Evolutionary conservation across 2,797 vertebrate species (phyloP).

Genomic region (Danio choprae): DNA sequence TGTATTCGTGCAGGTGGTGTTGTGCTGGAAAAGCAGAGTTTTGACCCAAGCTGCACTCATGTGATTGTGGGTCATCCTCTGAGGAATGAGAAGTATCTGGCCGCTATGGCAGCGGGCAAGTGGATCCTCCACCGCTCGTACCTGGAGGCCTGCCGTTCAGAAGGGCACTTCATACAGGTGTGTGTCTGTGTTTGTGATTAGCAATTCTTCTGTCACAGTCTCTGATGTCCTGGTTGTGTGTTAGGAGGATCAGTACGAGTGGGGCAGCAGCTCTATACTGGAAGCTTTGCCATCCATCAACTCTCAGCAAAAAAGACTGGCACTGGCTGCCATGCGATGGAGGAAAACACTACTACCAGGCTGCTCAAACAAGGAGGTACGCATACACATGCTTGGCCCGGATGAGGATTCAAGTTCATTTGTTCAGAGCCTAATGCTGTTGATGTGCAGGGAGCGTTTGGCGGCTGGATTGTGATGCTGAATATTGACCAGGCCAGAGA

Average conservation of each 20-base stretch:
- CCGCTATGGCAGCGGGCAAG: slow-evolving; percentile 95
- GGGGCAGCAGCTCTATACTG: slow-evolving; percentile 91
- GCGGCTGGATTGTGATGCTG: slow-evolving; percentile 95
- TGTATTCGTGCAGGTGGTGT: slow-evolving; percentile 80
- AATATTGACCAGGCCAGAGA: slow-evolving; percentile 93
- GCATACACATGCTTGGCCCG: not conserved
- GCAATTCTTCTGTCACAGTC: not conserved
- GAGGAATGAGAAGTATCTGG: slow-evolving; percentile 96
- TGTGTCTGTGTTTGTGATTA: not conserved
- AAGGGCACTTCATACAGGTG: slow-evolving; percentile 85
- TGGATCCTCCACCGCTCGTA: slow-evolving; percentile 98
- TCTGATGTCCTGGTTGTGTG: not conserved
- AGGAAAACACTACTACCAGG: slow-evolving; percentile 88
- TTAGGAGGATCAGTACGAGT: slow-evolving; percentile 96
- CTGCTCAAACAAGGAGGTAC: slow-evolving; percentile 68
- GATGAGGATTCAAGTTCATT: not conserved
- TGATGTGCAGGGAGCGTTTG: slow-evolving; percentile 89
- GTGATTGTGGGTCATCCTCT: slow-evolving; percentile 95
- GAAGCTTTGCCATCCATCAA: slow-evolving; percentile 86
- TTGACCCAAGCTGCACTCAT: slow-evolving; percentile 94
- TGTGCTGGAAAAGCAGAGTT: slow-evolving; percentile 94
- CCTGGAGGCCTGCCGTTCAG: slow-evolving; percentile 89
- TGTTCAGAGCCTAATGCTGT: not conserved
- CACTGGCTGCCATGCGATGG: slow-evolving; percentile 93
- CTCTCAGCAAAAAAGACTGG: slow-evolving; percentile 88